A percentile compares a stretch with the other conserved stretches of the same genome.
Evolutionary conservation across 2,797 vertebrate species (phyloP).

Genomic region (Etheostoma perlongum): DNA sequence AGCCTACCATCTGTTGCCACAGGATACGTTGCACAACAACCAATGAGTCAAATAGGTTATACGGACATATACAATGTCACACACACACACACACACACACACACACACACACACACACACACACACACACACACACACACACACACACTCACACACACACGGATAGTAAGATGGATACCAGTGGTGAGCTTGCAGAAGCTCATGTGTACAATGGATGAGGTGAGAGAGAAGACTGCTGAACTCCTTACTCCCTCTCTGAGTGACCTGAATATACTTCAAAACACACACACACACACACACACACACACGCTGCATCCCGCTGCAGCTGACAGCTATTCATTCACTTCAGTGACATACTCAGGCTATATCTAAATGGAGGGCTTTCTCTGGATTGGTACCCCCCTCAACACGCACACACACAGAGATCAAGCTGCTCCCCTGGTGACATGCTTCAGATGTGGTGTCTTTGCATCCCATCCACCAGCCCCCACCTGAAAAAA

Average conservation of each 20-base stretch:
- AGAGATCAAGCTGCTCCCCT: neutral
- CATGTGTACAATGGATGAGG: slow-evolving; percentile 81
- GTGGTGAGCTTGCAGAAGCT: slow-evolving; percentile 61
- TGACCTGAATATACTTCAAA: slow-evolving; percentile 66
- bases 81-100: slow-evolving; percentile 28
- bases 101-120: slow-evolving; percentile 27
- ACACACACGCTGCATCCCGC: slow-evolving; percentile 30
- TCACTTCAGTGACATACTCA: slow-evolving; percentile 67
- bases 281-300: slow-evolving; percentile 40
- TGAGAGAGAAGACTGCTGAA: slow-evolving; percentile 72
- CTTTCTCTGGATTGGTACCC: slow-evolving; percentile 65
- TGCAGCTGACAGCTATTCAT: slow-evolving; percentile 80
- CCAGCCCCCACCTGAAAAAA: neutral
- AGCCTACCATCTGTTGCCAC: slow-evolving; percentile 77
- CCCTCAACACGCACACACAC: slow-evolving; percentile 4
- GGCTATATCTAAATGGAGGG: slow-evolving; percentile 74
- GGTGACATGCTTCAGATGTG: neutral
- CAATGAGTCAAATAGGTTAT: slow-evolving; percentile 67
- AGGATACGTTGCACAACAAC: slow-evolving; percentile 71
- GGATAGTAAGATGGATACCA: slow-evolving; percentile 48
- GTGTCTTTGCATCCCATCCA: slow-evolving; percentile 15
- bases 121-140: slow-evolving; percentile 38
- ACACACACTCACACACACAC: slow-evolving; percentile 25
- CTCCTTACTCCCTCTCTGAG: slow-evolving; percentile 64
- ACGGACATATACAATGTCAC: slow-evolving; percentile 60